Evolutionary conservation across 2,797 vertebrate species (phyloP).

Genomic region (Alectoris magna): DNA sequence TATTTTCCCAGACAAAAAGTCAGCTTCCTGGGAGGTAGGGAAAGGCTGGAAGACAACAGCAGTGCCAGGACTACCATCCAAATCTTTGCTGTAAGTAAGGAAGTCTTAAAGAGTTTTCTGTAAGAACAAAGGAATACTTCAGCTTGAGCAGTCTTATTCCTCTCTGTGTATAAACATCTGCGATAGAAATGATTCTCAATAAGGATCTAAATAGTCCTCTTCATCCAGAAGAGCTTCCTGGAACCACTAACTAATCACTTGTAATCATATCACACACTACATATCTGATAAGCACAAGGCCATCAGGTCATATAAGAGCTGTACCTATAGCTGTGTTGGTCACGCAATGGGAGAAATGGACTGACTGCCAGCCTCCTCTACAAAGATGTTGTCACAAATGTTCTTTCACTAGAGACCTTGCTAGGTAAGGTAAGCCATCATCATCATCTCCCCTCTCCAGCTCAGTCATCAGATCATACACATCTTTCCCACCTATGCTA

Average conservation of each 20-base stretch:
- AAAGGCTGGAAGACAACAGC: neutral
- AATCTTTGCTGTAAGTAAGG: neutral
- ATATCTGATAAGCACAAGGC: neutral
- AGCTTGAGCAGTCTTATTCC: neutral
- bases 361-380: neutral
- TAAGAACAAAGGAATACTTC: neutral
- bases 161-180: neutral
- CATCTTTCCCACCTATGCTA: accelerated
- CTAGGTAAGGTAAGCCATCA: neutral
- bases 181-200: accelerated
- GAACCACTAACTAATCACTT: neutral
- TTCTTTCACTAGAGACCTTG: neutral
- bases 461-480: neutral
- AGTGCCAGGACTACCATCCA: neutral
- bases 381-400: neutral
- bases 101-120: neutral
- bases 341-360: accelerated
- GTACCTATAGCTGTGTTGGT: accelerated
- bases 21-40: neutral
- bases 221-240: neutral
- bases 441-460: neutral
- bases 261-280: accelerated
- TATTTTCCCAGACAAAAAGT: neutral
- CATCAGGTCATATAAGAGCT: accelerated
- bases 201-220: neutral